phyloP scores from a whole-genome alignment of 2,113 vertebrate species.

The Sclerurus mexicanus region DNA sequence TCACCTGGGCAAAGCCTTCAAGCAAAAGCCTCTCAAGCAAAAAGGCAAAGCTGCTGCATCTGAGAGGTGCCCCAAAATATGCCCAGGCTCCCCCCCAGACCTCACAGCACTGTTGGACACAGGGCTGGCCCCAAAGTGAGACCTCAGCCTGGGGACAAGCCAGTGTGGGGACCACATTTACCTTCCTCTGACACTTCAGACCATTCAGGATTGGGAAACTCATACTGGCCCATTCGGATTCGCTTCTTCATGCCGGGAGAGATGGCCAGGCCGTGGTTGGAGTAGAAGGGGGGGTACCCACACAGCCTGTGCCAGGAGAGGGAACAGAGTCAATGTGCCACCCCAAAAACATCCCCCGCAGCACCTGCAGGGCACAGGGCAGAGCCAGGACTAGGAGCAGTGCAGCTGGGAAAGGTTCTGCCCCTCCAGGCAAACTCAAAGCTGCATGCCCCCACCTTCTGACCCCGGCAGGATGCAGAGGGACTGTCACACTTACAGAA shows the following conservation, averaged over 20 bases:
- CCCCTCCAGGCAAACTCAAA: fast-evolving
- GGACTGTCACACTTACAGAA: slow-evolving; percentile 81
- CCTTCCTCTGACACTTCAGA: slow-evolving; percentile 96
- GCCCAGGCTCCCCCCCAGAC: neutral
- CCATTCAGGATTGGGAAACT: slow-evolving; percentile 98
- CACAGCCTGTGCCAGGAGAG: slow-evolving; percentile 79
- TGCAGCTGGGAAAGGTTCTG: neutral
- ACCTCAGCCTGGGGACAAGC: neutral
- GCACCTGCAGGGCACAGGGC: fast-evolving
- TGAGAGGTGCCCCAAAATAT: fast-evolving
- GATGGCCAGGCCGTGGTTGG: slow-evolving; percentile 95
- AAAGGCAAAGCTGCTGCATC: neutral
- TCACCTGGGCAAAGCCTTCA: neutral
- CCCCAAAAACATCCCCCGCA: neutral
- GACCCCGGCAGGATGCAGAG: fast-evolving
- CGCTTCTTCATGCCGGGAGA: slow-evolving; percentile 98
- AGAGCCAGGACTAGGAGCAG: neutral
- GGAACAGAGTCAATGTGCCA: fast-evolving
- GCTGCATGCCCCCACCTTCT: neutral
- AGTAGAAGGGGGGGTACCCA: slow-evolving; percentile 97
- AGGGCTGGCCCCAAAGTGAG: neutral
- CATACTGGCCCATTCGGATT: slow-evolving; percentile 95
- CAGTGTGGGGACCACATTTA: neutral
- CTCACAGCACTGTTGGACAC: fast-evolving
- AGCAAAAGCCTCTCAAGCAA: neutral